phyloP scores from a whole-genome alignment of 2,797 vertebrate species.

The Urosaurus nigricauda region DNA sequence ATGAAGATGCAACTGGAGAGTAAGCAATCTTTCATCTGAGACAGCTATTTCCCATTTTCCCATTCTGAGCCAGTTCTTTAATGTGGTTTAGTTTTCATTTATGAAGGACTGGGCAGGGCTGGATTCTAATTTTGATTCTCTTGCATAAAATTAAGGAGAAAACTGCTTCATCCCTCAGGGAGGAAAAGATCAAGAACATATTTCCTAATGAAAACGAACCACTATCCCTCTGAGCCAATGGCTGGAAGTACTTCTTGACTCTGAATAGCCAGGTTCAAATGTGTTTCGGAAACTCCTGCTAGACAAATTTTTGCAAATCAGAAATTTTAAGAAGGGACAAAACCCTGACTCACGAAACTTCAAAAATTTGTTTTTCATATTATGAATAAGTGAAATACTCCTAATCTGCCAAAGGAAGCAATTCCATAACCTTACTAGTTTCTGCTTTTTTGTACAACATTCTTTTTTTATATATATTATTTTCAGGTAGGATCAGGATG shows the following conservation, averaged over 20 bases:
- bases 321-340: neutral
- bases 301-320: conserved; percentile 5
- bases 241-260: neutral
- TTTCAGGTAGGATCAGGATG: neutral
- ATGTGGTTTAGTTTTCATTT: conserved; percentile 59
- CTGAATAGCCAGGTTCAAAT: neutral
- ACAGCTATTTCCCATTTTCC: conserved; percentile 37
- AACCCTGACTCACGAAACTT: neutral
- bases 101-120: conserved; percentile 50
- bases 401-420: neutral
- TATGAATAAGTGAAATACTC: neutral
- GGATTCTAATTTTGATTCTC: conserved; percentile 69
- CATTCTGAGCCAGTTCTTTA: conserved; percentile 35
- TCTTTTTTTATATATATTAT: neutral
- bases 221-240: conserved; percentile 25
- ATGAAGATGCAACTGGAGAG: neutral
- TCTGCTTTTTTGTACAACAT: neutral
- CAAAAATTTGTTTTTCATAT: neutral
- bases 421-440: neutral
- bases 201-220: conserved; percentile 63
- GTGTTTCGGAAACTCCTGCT: neutral
- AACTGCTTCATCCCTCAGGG: conserved; percentile 36
- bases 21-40: conserved; percentile 28
- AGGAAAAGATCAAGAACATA: conserved; percentile 43
- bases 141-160: conserved; percentile 53